Conservation (phyloP, 2,888 invertebrate genomes). For the Eristalinus sepulchralis region DNA sequence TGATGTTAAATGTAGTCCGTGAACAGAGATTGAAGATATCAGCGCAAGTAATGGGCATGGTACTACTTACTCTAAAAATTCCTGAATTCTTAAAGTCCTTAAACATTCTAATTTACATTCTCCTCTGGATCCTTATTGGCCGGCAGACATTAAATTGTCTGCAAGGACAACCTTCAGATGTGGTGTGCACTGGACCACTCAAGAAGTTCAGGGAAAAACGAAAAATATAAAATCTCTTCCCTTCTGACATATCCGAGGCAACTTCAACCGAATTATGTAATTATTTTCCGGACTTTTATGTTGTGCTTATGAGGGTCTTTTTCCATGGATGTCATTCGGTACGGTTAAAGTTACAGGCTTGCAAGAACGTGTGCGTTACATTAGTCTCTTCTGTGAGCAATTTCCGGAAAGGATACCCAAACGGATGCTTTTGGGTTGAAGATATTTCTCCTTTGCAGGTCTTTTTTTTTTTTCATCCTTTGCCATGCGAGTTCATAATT, state of each 20-base stretch:
- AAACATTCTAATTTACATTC: not conserved
- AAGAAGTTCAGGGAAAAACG: not conserved
- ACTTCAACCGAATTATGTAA: constrained; percentile 37
- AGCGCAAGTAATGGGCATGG: not conserved
- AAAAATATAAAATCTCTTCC: not conserved
- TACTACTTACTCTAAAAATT: not conserved
- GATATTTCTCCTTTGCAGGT: not conserved
- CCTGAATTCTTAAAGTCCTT: not conserved
- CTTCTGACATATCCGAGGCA: not conserved
- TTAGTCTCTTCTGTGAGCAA: constrained; percentile 27
- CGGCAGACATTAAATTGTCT: constrained; percentile 5
- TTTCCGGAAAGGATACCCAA: constrained; percentile 35
- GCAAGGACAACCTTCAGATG: not conserved
- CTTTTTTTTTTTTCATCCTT: constrained; percentile 8
- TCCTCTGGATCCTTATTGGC: not conserved
- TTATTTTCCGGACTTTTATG: constrained; percentile 55
- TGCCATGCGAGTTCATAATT: constrained; percentile 41
- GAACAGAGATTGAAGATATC: not conserved
- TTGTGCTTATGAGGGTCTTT: constrained; percentile 41
- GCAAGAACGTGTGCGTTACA: not conserved
- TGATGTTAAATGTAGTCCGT: not conserved
- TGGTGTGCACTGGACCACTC: not conserved
- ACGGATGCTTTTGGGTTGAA: constrained; percentile 32
- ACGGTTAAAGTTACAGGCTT: constrained; percentile 10
- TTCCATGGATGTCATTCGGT: constrained; percentile 23